Evolutionary conservation across 2,113 vertebrate species (phyloP).

Genomic region (Syrrhaptes paradoxus): DNA sequence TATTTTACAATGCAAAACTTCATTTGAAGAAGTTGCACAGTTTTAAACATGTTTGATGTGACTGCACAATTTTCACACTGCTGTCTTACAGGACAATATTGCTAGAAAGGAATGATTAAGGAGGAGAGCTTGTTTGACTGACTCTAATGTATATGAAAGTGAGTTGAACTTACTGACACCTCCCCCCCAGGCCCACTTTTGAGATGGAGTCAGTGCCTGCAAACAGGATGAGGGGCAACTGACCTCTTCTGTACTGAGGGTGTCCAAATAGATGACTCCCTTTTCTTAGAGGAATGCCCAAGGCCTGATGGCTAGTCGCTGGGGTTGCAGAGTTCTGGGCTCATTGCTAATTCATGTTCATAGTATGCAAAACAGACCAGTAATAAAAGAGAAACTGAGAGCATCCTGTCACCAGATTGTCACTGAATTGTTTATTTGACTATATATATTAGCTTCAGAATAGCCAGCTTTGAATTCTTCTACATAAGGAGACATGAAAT

Average conservation of each 20-base stretch:
- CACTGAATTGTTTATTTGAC: not conserved
- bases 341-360: not conserved
- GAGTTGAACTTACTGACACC: not conserved
- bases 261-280: not conserved
- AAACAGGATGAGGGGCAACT: not conserved
- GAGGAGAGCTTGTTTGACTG: not conserved
- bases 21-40: not conserved
- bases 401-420: not conserved
- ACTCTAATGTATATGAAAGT: not conserved
- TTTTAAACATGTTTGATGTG: not conserved
- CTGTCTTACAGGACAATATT: not conserved
- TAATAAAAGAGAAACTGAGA: not conserved
- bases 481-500: not conserved
- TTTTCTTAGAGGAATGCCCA: not conserved
- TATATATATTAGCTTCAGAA: not conserved
- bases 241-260: not conserved
- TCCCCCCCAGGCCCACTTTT: rapidly evolving
- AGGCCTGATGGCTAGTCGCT: not conserved
- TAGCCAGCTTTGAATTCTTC: not conserved
- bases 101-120: not conserved
- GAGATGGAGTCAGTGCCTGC: not conserved
- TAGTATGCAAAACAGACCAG: not conserved
- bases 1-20: not conserved
- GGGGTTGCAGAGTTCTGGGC: not conserved
- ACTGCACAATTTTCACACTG: not conserved